Conservation (phyloP, 2,888 invertebrate genomes). For the Amblyteles armatorius region DNA sequence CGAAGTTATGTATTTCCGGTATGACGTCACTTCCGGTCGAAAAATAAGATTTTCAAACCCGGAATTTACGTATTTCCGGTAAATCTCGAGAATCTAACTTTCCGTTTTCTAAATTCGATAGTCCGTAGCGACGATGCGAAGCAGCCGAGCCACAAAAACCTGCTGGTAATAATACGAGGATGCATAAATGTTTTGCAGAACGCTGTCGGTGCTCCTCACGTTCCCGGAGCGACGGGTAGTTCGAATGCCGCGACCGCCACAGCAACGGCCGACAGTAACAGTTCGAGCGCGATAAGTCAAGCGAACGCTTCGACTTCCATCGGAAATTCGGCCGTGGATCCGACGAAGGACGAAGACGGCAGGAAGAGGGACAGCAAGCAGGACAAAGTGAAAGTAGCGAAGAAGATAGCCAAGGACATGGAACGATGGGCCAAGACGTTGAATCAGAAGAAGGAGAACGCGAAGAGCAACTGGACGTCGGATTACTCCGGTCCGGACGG, state of each 20-base stretch:
- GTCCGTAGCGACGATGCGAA: too few relatives aligned
- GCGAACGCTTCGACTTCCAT: constrained; percentile 67
- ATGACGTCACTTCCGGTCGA: too few relatives aligned
- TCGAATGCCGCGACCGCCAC: constrained; percentile 78
- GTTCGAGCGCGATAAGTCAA: constrained; percentile 65
- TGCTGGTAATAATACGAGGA: neutral
- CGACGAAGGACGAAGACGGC: constrained; percentile 87
- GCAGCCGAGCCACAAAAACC: too few relatives aligned
- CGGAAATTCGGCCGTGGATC: constrained; percentile 76
- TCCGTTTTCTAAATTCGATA: too few relatives aligned
- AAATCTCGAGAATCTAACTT: too few relatives aligned
- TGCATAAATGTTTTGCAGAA: constrained; percentile 48
- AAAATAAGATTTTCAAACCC: too few relatives aligned
- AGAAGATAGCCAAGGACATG: constrained; percentile 98
- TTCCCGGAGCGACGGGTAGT: constrained; percentile 84
- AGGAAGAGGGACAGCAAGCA: constrained; percentile 92
- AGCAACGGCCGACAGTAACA: constrained; percentile 63
- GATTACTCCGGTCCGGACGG: constrained; percentile 79
- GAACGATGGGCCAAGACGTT: constrained; percentile 98
- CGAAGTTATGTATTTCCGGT: too few relatives aligned
- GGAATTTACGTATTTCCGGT: too few relatives aligned
- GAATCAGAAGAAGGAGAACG: constrained; percentile 96
- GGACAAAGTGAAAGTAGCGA: constrained; percentile 98
- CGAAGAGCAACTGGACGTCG: constrained; percentile 83
- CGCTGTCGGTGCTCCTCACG: constrained; percentile 44